Percentiles rank a stretch among this genome's conserved stretches.
Conservation (phyloP, 2,888 invertebrate species). For the Patella caerulea region DNA sequence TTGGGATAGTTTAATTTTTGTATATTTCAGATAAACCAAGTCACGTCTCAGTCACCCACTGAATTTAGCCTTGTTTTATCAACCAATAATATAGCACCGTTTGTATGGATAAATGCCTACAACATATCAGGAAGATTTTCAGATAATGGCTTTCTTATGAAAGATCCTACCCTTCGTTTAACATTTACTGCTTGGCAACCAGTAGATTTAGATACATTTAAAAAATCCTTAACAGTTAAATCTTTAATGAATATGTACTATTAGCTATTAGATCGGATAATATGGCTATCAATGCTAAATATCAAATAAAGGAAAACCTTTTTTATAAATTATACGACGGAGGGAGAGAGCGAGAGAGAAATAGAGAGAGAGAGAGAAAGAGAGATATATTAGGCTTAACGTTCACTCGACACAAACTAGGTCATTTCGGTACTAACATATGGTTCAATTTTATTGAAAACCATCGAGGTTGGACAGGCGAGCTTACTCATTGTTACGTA, state of each 20-base stretch:
- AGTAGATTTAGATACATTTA: conserved; percentile 28
- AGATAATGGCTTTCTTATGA: conserved; percentile 81
- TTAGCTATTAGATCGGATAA: neutral
- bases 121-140: conserved; percentile 78
- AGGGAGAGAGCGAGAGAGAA: too few relatives aligned
- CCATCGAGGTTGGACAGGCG: too few relatives aligned
- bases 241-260: conserved; percentile 50
- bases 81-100: conserved; percentile 57
- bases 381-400: too few relatives aligned
- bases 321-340: too few relatives aligned
- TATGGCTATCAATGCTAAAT: too few relatives aligned
- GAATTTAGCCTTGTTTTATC: conserved; percentile 45
- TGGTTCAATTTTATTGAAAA: too few relatives aligned
- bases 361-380: too few relatives aligned
- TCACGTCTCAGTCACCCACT: conserved; percentile 28
- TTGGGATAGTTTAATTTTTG: too few relatives aligned
- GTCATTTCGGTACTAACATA: too few relatives aligned
- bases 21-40: conserved; percentile 42
- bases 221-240: conserved; percentile 36
- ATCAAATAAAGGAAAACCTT: too few relatives aligned
- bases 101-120: conserved; percentile 64
- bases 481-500: too few relatives aligned
- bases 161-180: conserved; percentile 45
- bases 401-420: too few relatives aligned
- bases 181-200: conserved; percentile 49